Evolutionary conservation across 2,113 vertebrate species (phyloP), one percentile per base, ranked within the genome.

Genomic region (Chrysemys picta): DNA sequence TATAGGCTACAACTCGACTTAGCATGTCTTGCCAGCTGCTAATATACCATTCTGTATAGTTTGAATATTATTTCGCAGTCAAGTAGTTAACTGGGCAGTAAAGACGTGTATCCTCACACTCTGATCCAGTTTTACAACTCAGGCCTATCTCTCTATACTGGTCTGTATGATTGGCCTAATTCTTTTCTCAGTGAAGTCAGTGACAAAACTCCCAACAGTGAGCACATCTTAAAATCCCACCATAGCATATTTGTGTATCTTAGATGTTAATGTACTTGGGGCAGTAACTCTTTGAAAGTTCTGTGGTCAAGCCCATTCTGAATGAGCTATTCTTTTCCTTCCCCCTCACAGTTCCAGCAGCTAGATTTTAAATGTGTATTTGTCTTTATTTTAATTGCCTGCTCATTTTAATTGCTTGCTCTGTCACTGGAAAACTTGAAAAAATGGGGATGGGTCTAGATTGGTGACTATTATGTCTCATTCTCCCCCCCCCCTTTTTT

Each of bases 401-500:
- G 4, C 2, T 90, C 49, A 80, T 76, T 89, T 92, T 82, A 90
- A 17, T 82, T 88, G 49, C 0, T 0, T 76, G 4, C 2, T 89
- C 49, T 93, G 72, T 69, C 31, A 86, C 5, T 56, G 25, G n/a
- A 24, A 25, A 85, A 17, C 14, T 86, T 88, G 5, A 89, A 47
- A 92, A 92, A n/a, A 19, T n/a, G 35, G n/a, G 19, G 10, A 14
- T 13, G 5, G 72, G 42, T 14, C 22, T 78, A 42, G 24, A 16
- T 78, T 42, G 24, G 42, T 72, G 75, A 14, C n/a, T n/a, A 16
- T 47, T 90, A 54, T 50, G 89, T 83, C 16, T 62, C 79, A 49
- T 22, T 86, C 42, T 4, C 42, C 42, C 42, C 42, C 4, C 4
- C 59, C 50, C 94, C 31, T 91, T 94, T 91, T 42, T 92, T 94